Percentiles rank a stretch among this genome's conserved stretches.
These are phyloP conservation scores for Caerostris darwini DNA, from an alignment of 1,140 invertebrate species.

Conservation along the genomic window DNA sequence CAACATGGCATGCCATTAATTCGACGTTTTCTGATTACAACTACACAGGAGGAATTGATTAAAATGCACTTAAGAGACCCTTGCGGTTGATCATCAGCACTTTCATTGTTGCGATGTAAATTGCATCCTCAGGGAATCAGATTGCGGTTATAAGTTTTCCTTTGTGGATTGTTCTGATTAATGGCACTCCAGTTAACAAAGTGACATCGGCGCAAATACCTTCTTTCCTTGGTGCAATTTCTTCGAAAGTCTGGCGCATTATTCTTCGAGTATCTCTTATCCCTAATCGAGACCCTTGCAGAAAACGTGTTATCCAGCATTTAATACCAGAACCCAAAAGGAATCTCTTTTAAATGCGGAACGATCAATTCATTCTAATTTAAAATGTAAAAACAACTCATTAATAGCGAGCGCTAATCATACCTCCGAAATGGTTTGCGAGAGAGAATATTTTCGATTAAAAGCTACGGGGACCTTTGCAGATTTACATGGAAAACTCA, in stretches of 20 bases:
- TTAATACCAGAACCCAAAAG: conserved; percentile 26
- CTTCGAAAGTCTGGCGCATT: not conserved
- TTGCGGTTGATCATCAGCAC: no score
- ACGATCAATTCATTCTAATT: conserved; percentile 60
- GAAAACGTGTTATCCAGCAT: not conserved
- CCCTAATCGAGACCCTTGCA: not conserved
- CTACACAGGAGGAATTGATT: no score
- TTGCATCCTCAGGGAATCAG: not conserved
- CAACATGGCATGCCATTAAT: no score
- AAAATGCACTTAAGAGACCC: no score
- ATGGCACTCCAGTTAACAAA: not conserved
- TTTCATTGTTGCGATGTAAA: not conserved
- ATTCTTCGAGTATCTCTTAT: not conserved
- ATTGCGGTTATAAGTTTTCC: not conserved
- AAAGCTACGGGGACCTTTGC: conserved; percentile 25
- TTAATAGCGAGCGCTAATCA: conserved; percentile 51
- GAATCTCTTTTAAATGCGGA: not conserved
- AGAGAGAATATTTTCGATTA: conserved; percentile 43
- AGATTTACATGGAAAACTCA: conserved; percentile 65
- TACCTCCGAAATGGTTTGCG: conserved; percentile 15
- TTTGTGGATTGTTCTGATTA: not conserved
- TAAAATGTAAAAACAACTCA: conserved; percentile 62
- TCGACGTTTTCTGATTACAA: no score
- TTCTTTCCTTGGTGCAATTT: not conserved
- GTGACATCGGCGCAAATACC: not conserved